phyloP scores from a whole-genome alignment of 2,113 vertebrate genomes.

The Misgurnus anguillicaudatus region DNA sequence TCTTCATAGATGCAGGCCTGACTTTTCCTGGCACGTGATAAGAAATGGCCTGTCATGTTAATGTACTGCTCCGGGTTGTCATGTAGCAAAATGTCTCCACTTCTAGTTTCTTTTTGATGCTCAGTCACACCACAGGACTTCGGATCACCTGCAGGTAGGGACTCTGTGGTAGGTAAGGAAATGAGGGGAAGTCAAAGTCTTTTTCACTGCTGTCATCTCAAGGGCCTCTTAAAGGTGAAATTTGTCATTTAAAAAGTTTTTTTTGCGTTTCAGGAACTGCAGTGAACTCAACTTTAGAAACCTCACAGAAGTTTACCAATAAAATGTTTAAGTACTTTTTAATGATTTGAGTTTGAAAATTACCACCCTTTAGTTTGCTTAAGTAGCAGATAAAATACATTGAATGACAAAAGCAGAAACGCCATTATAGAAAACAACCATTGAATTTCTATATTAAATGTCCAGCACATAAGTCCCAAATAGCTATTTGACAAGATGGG shows the following conservation, averaged over 20 bases:
- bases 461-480: slow-evolving; percentile 8
- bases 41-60: slow-evolving; percentile 54
- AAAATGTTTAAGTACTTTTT: not conserved
- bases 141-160: slow-evolving; percentile 53
- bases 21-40: slow-evolving; percentile 58
- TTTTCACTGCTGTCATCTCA: slow-evolving; percentile 61
- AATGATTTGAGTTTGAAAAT: slow-evolving; percentile 19
- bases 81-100: slow-evolving; percentile 53
- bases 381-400: not conserved
- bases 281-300: slow-evolving; percentile 52
- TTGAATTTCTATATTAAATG: not conserved
- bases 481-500: slow-evolving; percentile 21
- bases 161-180: slow-evolving; percentile 68
- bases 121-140: not conserved
- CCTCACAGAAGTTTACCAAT: no score
- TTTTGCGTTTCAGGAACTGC: slow-evolving; percentile 46
- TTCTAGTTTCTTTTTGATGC: slow-evolving; percentile 50
- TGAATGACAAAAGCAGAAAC: not conserved
- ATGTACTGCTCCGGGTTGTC: slow-evolving; percentile 54
- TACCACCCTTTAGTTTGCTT: not conserved
- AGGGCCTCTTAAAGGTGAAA: slow-evolving; percentile 65
- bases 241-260: slow-evolving; percentile 60
- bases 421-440: not conserved
- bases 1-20: slow-evolving; percentile 30
- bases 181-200: slow-evolving; percentile 54